A percentile compares a stretch with the other conserved stretches of the same genome.
These are phyloP conservation scores for Crossoptilon crossoptilon DNA, from an alignment of 2,797 vertebrate genomes.

Conservation along the genomic window DNA sequence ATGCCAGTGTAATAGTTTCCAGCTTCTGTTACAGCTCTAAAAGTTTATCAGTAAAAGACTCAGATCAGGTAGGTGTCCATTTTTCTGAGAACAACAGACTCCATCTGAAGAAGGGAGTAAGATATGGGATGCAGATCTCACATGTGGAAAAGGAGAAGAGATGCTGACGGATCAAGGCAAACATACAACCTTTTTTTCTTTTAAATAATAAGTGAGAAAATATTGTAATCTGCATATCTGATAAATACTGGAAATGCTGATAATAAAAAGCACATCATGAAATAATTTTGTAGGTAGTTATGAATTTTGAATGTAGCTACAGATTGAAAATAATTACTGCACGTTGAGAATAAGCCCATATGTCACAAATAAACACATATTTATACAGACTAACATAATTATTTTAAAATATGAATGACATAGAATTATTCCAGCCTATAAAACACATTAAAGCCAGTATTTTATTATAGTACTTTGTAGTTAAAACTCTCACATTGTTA, in stretches of 20 bases:
- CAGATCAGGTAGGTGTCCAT: background rate
- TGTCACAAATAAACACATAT: background rate
- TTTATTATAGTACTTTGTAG: background rate
- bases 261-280: background rate
- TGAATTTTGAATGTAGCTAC: background rate
- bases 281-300: background rate
- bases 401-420: constrained; percentile 13
- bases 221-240: background rate
- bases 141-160: background rate
- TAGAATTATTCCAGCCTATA: background rate
- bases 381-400: background rate
- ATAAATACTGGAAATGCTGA: background rate
- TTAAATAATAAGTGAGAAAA: background rate
- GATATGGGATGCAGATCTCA: background rate
- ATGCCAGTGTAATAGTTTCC: background rate
- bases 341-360: background rate
- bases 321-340: background rate
- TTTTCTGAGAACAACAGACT: background rate
- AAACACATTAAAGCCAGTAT: background rate
- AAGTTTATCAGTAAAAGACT: background rate
- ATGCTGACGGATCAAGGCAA: background rate
- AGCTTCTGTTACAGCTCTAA: background rate
- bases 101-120: background rate
- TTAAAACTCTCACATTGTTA: background rate
- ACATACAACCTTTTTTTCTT: background rate